Evolutionary conservation across 30 jellyfish, hydroid and myxozoan genomes (phyloP).

Genomic region (Sanderia malayensis): DNA sequence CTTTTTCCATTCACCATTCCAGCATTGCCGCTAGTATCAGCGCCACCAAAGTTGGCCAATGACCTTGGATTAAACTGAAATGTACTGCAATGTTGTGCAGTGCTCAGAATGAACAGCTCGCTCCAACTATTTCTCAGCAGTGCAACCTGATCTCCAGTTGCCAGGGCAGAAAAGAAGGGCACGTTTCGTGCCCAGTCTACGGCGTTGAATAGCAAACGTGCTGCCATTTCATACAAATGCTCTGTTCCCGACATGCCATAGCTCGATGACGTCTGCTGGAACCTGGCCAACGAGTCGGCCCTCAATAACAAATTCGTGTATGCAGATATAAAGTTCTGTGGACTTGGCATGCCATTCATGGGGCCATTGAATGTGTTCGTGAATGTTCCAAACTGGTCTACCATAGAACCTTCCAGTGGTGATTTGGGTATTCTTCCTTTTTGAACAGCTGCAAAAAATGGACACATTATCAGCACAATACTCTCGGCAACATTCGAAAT

Average conservation of each 20-base stretch:
- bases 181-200: constrained; percentile 98
- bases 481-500: not conserved
- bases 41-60: constrained; percentile 55
- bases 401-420: constrained; percentile 90
- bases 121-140: constrained; percentile 94
- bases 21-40: not conserved
- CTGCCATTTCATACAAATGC: constrained; percentile 84
- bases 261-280: constrained; percentile 64
- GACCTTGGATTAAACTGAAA: constrained; percentile 9
- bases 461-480: not conserved
- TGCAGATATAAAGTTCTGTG: constrained; percentile 75
- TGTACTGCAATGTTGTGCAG: constrained; percentile 93
- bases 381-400: constrained; percentile 58
- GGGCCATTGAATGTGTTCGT: constrained; percentile 55
- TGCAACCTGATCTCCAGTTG: constrained; percentile 91
- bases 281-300: constrained; percentile 81
- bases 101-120: constrained; percentile 86
- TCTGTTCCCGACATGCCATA: constrained; percentile 70
- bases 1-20: constrained; percentile 32
- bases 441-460: constrained; percentile 78
- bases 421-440: constrained; percentile 94
- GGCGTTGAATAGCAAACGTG: constrained; percentile 66
- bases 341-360: constrained; percentile 59
- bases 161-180: constrained; percentile 95
- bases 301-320: constrained; percentile 83